Base-by-base conservation (phyloP, 1,140 invertebrate species). In the Caenorhabditis remanei region DNA sequence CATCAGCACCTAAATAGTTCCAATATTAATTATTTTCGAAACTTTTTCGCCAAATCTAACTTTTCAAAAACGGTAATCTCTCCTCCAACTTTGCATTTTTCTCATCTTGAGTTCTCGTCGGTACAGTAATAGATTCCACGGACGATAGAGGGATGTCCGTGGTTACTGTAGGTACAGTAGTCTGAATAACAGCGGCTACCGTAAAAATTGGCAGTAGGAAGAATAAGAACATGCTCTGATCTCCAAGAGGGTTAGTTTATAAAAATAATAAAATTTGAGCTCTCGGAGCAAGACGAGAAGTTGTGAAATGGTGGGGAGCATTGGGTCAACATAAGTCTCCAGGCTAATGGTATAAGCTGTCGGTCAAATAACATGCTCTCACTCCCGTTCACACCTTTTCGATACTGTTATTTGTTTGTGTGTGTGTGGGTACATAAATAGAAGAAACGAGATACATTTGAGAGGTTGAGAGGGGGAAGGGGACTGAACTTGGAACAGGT, bases 321-420 rank as follows among this genome's bases (percentile, higher is more conserved):
- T 14, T 32, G 41, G 16, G 67, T 46, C 19, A 19, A 43, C 16
- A 43, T 48, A n/a, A 11, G 71, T 48, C 67, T 71, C 67, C 67
- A 71, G 71, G 71, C 71, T 79, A 79, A 79, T 79, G 71, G 43
- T 53, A 21, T 79, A 79, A 79, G 71, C 71, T 9, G 43, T 79
- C 24, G 40, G 9, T 24, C 71, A 79, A 79, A 79, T n/a, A 75
- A 48, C 8, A 21, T 53, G 16, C 50, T 53, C 13, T 53, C 32
- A n/a, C 32, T 32, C 32, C 32, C 32, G 32, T 32, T 32, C 32
- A 32, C 32, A 32, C 32, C 32, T 58, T 58, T 58, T 14, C 19
- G 55, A 58, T 14, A 58, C 8, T 63, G 56, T 58, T 58, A n/a
- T 53, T 16, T 11, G 50, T 53, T 11, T 53, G 9, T 53, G 8